Evolutionary conservation across 2,113 vertebrate species (phyloP), one percentile per base, ranked within the genome.

Genomic region (Desmodus rotundus): DNA sequence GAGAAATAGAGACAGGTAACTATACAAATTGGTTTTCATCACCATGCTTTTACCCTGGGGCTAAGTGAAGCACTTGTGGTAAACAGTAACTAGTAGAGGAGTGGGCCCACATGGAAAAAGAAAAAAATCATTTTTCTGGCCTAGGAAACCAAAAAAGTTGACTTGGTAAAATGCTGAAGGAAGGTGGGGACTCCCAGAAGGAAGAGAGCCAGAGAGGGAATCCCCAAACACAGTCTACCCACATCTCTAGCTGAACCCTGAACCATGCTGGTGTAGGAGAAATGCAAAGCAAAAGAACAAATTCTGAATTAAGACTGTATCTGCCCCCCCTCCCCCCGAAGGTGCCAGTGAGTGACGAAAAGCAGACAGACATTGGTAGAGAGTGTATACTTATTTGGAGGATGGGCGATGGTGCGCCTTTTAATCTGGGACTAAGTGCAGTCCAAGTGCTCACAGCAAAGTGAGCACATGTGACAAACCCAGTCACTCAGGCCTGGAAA

Each of bases 1-100:
- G 31, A 94, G 36, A 61, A 50, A 94, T 11, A 47, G 36, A 92
- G 63, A 89, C 50, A 92, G 24, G 38, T 20, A 91, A 11, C n/a
- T 61, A 87, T 16, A 86, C 45, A 82, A 83, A n/a, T 70, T 92
- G 54, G 33, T 80, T 94, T 92, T 89, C 36, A 85, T 84, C 50
- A 67, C 19, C 28, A 58, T 67, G 16, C 56, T 94, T 96, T 89
- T 47, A 74, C 31, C 52, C 41, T 74, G 50, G 24, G 31, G 4
- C 74, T 38, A 89, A 54, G 19, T n/a, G 43, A 28, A 94, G 58
- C 54, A 50, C n/a, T 80, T 94, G 45, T 52, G 36, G 52, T 87
- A 14, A 89, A 84, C 7, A 96, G 58, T 10, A 95, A 41, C 45
- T 56, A 70, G 54, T 68, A 54, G 54, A 88, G 45, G 56, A 92